Percentiles rank a stretch among this genome's conserved stretches.
phyloP scores from a whole-genome alignment of 2,113 vertebrate species.

The Baryphthengus martii region DNA sequence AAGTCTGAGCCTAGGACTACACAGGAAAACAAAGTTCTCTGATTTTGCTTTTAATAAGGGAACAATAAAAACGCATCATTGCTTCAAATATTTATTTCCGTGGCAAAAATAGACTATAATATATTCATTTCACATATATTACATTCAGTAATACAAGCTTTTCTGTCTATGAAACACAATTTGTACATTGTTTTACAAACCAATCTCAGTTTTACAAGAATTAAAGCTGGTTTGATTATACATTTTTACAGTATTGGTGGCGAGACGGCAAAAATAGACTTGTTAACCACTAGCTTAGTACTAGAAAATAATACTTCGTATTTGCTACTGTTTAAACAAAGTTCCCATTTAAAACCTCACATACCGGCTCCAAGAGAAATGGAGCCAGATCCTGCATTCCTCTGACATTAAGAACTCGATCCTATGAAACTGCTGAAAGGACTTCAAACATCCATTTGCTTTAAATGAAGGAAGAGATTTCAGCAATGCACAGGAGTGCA shows the following conservation, averaged over 20 bases:
- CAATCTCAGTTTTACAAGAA: slow-evolving; percentile 69
- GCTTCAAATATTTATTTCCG: slow-evolving; percentile 78
- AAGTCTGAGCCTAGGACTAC: neutral
- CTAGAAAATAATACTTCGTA: slow-evolving; percentile 63
- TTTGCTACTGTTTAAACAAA: slow-evolving; percentile 41
- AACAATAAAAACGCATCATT: neutral
- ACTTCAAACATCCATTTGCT: neutral
- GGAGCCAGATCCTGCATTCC: slow-evolving; percentile 8
- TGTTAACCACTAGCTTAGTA: slow-evolving; percentile 52
- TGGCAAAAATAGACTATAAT: slow-evolving; percentile 78
- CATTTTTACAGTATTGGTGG: slow-evolving; percentile 68
- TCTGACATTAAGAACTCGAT: neutral
- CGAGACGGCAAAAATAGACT: slow-evolving; percentile 51
- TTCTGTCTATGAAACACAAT: slow-evolving; percentile 72
- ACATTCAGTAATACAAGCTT: slow-evolving; percentile 73
- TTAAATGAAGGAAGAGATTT: neutral
- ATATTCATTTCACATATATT: slow-evolving; percentile 79
- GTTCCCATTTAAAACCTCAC: slow-evolving; percentile 23
- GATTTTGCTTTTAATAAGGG: neutral
- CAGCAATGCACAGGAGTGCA: neutral
- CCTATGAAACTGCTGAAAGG: neutral
- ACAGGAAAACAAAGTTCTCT: neutral
- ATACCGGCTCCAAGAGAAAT: slow-evolving; percentile 10
- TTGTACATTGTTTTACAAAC: slow-evolving; percentile 72
- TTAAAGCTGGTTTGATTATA: slow-evolving; percentile 71